These are phyloP conservation scores for Cololabis saira DNA, from an alignment of 2,113 vertebrate genomes.

Conservation along the genomic window DNA sequence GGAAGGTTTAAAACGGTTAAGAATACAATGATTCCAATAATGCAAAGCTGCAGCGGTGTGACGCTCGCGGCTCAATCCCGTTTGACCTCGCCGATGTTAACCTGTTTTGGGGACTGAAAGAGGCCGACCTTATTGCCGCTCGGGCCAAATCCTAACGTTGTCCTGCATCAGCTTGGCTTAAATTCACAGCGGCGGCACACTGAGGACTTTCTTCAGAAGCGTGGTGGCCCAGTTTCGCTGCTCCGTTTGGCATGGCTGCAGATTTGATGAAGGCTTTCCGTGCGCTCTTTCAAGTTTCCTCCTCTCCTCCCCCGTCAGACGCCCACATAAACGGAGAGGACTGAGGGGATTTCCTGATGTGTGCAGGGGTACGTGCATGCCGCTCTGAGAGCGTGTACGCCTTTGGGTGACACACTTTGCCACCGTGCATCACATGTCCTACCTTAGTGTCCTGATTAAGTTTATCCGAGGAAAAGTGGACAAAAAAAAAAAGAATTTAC, in stretches of 20 bases:
- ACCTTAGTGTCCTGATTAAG: constrained; percentile 72
- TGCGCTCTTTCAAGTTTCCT: constrained; percentile 22
- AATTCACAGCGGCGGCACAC: constrained; percentile 46
- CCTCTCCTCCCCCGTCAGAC: constrained; percentile 11
- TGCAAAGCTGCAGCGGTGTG: neutral
- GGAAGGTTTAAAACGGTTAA: neutral
- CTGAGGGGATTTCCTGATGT: constrained; percentile 63
- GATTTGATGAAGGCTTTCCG: constrained; percentile 50
- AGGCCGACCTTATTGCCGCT: constrained; percentile 45
- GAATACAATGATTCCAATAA: neutral
- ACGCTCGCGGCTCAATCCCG: neutral
- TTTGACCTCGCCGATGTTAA: constrained; percentile 12
- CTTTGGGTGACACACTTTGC: constrained; percentile 57
- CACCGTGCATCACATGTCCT: constrained; percentile 51
- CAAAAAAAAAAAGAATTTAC: neutral
- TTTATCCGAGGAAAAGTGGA: constrained; percentile 58
- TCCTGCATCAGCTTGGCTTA: constrained; percentile 48
- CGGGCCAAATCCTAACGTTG: constrained; percentile 36
- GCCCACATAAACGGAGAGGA: constrained; percentile 36
- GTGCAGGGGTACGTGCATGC: constrained; percentile 12
- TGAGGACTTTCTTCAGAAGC: constrained; percentile 50
- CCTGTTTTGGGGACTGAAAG: neutral
- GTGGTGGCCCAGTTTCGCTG: constrained; percentile 56
- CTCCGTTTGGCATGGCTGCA: constrained; percentile 45
- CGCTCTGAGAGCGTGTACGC: constrained; percentile 8